A percentile compares a stretch with the other conserved stretches of the same genome.
Evolutionary conservation across 2,797 vertebrate species (phyloP).

Genomic region (Phalanger gymnotis): DNA sequence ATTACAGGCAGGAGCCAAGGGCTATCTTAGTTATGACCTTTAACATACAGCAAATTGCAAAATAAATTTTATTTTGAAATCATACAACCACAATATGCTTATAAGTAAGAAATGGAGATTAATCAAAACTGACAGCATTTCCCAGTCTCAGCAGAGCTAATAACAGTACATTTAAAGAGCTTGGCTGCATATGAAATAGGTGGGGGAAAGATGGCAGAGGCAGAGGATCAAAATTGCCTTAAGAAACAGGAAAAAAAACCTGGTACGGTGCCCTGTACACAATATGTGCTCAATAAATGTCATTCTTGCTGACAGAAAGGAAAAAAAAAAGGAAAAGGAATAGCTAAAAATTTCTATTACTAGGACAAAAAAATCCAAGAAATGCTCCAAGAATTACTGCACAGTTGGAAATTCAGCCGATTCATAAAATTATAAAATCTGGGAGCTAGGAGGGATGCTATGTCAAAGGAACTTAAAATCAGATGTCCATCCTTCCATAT

Average conservation of each 20-base stretch:
- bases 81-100: slow-evolving; percentile 10
- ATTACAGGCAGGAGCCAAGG: slow-evolving; percentile 29
- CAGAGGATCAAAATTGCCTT: not conserved
- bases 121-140: slow-evolving; percentile 56
- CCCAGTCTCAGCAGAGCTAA: slow-evolving; percentile 29
- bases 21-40: slow-evolving; percentile 56
- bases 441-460: slow-evolving; percentile 14
- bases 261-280: not conserved
- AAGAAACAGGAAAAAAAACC: not conserved
- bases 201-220: not conserved
- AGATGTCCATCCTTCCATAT: slow-evolving; percentile 10
- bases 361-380: slow-evolving; percentile 30
- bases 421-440: slow-evolving; percentile 9
- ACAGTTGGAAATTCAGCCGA: not conserved
- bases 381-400: not conserved
- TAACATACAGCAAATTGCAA: slow-evolving; percentile 54
- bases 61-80: slow-evolving; percentile 57
- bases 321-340: slow-evolving; percentile 10
- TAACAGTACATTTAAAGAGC: not conserved
- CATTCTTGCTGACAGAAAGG: slow-evolving; percentile 29
- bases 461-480: not conserved
- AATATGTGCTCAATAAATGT: not conserved
- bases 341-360: not conserved
- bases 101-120: slow-evolving; percentile 39
- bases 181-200: not conserved